Conservation (phyloP, 2,888 invertebrate species). For the Ischnus inquisitorius region DNA sequence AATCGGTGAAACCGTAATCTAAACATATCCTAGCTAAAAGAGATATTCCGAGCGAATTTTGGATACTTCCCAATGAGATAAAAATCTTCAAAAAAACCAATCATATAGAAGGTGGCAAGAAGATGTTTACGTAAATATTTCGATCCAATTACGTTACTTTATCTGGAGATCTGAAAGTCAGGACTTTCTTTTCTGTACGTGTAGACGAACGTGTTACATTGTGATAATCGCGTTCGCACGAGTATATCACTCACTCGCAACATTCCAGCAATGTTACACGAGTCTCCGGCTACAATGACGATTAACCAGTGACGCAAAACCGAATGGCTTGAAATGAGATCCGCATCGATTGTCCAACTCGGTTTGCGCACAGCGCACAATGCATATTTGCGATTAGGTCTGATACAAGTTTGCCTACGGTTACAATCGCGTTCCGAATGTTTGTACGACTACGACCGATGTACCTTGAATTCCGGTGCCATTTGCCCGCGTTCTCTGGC, state of each 20-base stretch:
- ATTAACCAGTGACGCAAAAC: slow-evolving; percentile 5
- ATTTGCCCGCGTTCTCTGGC: slow-evolving; percentile 89
- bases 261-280: neutral
- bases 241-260: neutral
- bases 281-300: neutral
- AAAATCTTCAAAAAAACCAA: no score
- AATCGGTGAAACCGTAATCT: no score
- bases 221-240: slow-evolving; percentile 10
- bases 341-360: slow-evolving; percentile 13
- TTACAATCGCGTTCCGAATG: neutral
- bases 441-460: slow-evolving; percentile 76
- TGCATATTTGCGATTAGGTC: neutral
- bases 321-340: slow-evolving; percentile 2
- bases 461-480: slow-evolving; percentile 91
- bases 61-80: no score
- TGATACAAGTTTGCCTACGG: neutral
- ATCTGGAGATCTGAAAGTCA: no score
- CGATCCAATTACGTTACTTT: no score
- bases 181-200: no score
- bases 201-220: no score
- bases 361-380: neutral
- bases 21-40: no score
- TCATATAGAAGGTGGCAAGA: no score
- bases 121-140: no score
- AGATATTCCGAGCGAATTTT: no score